Base-by-base conservation (phyloP, 2,797 vertebrate species). In the Macroramphosus scolopax region DNA sequence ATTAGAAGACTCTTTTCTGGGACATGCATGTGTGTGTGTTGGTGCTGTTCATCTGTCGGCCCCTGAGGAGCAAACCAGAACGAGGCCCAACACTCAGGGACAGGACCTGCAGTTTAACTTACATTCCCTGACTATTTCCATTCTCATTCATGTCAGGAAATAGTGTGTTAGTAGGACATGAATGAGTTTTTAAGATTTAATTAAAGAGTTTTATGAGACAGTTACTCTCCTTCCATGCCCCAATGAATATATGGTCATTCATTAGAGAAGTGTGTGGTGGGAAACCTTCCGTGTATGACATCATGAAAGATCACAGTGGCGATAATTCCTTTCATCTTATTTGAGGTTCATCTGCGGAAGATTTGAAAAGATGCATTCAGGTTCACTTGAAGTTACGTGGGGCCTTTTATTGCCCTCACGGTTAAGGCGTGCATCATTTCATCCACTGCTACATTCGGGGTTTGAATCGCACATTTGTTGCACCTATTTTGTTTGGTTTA, bases 81-180 rank as follows among this genome's bases (percentile, higher is more conserved):
- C 22, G 28, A 50, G 45, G 56, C 51, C 41, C 67, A 54, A 17
- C 14, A 26, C 65, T 49, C 37, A 35, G 67, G 59, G 72, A 65
- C 44, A 29, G 36, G 58, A 63, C 41, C 16, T 38, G 15, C 39
- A 31, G 46, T 65, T 63, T 53, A 61, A 44, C 17, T 50, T 40
- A 34, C 47, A 53, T 48, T 64, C 47, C n/a, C n/a, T n/a, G n/a
- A n/a, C n/a, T 51, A 47, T 80, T 78, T 74, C 48, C 38, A 41
- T 42, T 52, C 37, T 15, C 17, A 26, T 39, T 63, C 49, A 68
- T 41, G 26, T 63, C 61, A 63, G 37, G 55, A 44, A 63, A 57
- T 18, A 55, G 11, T n/a, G 53, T 59, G 37, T 72, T 59, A 66
- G 57, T 68, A 58, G 71, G 57, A 51, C 68, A 58, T 36, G 16